These are phyloP conservation scores for Lissocephala sabroskyi DNA, from an alignment of 2,888 invertebrate genomes.

Conservation along the genomic window DNA sequence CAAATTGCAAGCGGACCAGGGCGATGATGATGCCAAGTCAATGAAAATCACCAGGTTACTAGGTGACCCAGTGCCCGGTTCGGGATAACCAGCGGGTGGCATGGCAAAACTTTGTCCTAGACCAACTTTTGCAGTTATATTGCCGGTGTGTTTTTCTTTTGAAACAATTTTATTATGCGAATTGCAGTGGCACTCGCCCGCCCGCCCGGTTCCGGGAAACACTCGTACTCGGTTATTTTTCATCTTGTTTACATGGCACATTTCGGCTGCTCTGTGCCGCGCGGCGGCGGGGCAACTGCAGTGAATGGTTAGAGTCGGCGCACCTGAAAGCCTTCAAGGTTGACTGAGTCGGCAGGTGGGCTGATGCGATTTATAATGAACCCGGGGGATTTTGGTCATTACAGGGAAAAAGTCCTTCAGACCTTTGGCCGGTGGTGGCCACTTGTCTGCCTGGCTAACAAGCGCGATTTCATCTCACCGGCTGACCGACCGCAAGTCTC, in stretches of 20 bases:
- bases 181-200: conserved; percentile 21
- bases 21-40: conserved; percentile 36
- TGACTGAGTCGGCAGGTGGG: conserved; percentile 13
- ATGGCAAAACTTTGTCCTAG: conserved; percentile 59
- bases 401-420: no score
- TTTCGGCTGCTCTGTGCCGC: conserved; percentile 9
- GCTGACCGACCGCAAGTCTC: no score
- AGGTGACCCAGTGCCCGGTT: conserved; percentile 60
- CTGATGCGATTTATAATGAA: no score
- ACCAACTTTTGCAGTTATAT: conserved; percentile 53
- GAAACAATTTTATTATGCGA: conserved; percentile 40
- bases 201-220: no score
- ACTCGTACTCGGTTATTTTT: conserved; percentile 18
- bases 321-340: conserved; percentile 39
- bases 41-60: conserved; percentile 66
- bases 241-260: conserved; percentile 34
- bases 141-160: conserved; percentile 27
- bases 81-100: conserved; percentile 14
- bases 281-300: no score
- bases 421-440: no score
- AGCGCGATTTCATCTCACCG: no score
- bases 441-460: no score
- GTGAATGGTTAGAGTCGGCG: conserved; percentile 13
- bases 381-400: no score
- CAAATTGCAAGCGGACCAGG: conserved; percentile 40